These are phyloP conservation scores for Aphidius ervi DNA, from an alignment of 1,140 invertebrate species.

Conservation along the genomic window DNA sequence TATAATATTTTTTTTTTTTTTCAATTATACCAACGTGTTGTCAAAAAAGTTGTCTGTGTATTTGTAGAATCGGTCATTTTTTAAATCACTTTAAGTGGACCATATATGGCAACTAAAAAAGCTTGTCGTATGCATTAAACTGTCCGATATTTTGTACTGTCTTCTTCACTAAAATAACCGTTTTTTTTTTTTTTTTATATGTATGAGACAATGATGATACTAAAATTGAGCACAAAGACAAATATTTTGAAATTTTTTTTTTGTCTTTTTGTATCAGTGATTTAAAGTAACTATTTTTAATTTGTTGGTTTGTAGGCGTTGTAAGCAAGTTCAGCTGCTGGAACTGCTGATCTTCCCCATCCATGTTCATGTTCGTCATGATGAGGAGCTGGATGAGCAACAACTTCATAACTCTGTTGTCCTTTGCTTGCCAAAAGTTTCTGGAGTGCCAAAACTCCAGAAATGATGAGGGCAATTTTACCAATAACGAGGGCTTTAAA, in stretches of 20 bases:
- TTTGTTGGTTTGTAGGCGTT: conserved; percentile 47
- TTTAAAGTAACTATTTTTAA: conserved; percentile 28
- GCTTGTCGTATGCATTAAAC: neutral
- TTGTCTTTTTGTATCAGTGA: conserved; percentile 8
- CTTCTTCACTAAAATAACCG: neutral
- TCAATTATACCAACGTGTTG: no score
- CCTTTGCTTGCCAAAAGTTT: conserved; percentile 69
- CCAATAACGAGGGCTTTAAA: conserved; percentile 78
- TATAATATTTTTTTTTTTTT: no score
- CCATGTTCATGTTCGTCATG: conserved; percentile 49
- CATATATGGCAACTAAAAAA: no score
- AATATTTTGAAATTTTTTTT: conserved; percentile 12
- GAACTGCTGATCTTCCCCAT: conserved; percentile 43
- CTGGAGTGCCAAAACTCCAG: conserved; percentile 71
- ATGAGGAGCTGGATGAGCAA: conserved; percentile 45
- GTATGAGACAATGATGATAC: conserved; percentile 17
- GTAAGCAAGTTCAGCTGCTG: conserved; percentile 45
- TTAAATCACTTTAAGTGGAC: no score
- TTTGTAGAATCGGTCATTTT: no score
- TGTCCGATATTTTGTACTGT: neutral
- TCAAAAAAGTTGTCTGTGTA: no score
- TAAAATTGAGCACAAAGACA: conserved; percentile 21
- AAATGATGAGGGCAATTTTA: conserved; percentile 73
- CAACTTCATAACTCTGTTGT: conserved; percentile 63
- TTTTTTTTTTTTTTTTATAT: conserved; percentile 2